A percentile compares a stretch with the other conserved stretches of the same genome.
Evolutionary conservation across 2,113 vertebrate species (phyloP).

Genomic region (Stegastes partitus): DNA sequence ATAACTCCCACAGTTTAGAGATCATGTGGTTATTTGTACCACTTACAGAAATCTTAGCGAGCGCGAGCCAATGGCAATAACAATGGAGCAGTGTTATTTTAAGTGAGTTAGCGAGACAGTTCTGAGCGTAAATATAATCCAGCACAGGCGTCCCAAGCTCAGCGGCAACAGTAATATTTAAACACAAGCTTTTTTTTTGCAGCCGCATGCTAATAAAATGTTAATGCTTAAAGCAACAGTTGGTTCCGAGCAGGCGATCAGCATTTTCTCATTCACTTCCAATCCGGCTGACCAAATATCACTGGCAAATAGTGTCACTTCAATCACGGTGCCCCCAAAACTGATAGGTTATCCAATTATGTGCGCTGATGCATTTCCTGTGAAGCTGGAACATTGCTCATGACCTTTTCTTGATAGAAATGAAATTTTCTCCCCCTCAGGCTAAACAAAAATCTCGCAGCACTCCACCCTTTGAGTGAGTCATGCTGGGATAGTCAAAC

Average conservation of each 20-base stretch:
- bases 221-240: slow-evolving; percentile 48
- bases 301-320: slow-evolving; percentile 68
- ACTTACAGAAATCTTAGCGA: slow-evolving; percentile 33
- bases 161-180: slow-evolving; percentile 8
- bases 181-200: slow-evolving; percentile 33
- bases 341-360: slow-evolving; percentile 78
- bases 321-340: slow-evolving; percentile 69
- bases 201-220: slow-evolving; percentile 48
- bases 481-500: slow-evolving; percentile 73
- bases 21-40: slow-evolving; percentile 54
- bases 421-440: slow-evolving; percentile 78
- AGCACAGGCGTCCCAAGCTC: not conserved
- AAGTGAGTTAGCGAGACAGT: slow-evolving; percentile 28
- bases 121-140: slow-evolving; percentile 17
- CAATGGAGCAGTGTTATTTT: slow-evolving; percentile 29
- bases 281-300: slow-evolving; percentile 73
- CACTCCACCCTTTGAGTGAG: slow-evolving; percentile 80
- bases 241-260: slow-evolving; percentile 10
- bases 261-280: slow-evolving; percentile 62
- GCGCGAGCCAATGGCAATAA: slow-evolving; percentile 48
- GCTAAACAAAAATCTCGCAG: slow-evolving; percentile 80
- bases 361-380: slow-evolving; percentile 76
- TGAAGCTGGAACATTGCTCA: slow-evolving; percentile 70
- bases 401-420: slow-evolving; percentile 81
- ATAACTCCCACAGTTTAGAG: slow-evolving; percentile 49